phyloP scores from a whole-genome alignment of 23 tunicate genomes.

The Aplidium turbinatum region DNA sequence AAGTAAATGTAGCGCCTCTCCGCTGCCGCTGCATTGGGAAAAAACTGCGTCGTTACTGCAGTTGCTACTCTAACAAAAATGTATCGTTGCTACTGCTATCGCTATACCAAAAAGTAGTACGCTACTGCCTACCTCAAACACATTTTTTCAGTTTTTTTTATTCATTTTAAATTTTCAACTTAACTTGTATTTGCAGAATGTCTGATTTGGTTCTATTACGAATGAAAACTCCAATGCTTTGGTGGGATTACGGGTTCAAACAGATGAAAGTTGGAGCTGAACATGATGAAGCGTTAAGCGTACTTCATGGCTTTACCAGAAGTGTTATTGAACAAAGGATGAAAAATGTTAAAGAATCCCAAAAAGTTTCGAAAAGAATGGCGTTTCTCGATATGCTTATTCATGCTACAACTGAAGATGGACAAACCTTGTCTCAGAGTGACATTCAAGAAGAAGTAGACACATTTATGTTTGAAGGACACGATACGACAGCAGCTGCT shows the following conservation, averaged over 20 bases:
- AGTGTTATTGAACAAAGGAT: conserved; percentile 39
- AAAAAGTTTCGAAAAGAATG: conserved; percentile 34
- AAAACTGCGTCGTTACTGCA: no score
- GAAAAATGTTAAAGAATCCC: no score
- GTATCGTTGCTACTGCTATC: no score
- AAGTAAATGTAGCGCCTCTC: no score
- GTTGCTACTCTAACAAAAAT: no score
- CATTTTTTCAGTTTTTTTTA: no score
- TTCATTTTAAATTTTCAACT: no score
- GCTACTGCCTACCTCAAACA: no score
- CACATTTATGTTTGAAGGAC: conserved; percentile 96
- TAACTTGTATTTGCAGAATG: conserved; percentile 34
- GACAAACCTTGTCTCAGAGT: conserved; percentile 52
- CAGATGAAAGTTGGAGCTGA: conserved; percentile 28
- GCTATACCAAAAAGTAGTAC: no score
- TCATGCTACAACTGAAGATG: conserved; percentile 60
- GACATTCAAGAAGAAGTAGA: conserved; percentile 95
- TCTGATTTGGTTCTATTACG: conserved; percentile 58
- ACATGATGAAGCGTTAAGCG: conserved; percentile 13
- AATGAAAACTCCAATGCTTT: conserved; percentile 64
- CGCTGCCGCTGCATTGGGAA: no score
- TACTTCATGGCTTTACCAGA: conserved; percentile 46
- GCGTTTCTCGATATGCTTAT: conserved; percentile 86
- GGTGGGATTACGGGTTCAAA: conserved; percentile 47
- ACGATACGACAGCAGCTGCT: conserved; percentile 95